Evolutionary conservation across 2,888 invertebrate species (phyloP).

Genomic region (Andricus quercusramuli): DNA sequence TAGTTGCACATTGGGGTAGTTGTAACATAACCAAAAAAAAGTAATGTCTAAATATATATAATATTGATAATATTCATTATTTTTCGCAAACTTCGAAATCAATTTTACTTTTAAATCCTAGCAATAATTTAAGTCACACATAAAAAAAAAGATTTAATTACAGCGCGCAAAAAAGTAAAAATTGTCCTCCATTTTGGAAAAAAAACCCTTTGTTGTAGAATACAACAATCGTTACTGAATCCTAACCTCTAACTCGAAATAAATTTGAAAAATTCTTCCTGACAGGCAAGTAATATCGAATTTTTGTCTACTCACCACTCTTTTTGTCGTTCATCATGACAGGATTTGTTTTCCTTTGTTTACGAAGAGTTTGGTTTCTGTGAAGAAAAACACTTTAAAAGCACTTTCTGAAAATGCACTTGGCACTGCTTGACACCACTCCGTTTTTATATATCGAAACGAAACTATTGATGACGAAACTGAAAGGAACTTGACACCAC

Average conservation of each 20-base stretch:
- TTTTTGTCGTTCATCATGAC: constrained; percentile 51
- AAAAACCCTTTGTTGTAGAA: not conserved
- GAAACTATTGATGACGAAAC: no score
- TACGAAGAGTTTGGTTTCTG: constrained; percentile 9
- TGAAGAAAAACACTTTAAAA: constrained; percentile 26
- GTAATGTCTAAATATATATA: no score
- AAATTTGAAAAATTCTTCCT: not conserved
- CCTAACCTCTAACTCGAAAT: not conserved
- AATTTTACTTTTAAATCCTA: not conserved
- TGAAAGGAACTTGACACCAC: not conserved
- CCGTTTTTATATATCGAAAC: not conserved
- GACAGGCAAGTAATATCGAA: not conserved
- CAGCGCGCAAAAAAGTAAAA: not conserved
- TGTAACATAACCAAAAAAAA: no score
- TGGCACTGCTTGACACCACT: not conserved
- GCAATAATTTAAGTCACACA: not conserved
- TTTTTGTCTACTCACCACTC: constrained; percentile 43
- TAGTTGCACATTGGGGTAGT: no score
- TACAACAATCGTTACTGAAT: not conserved
- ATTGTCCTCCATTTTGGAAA: constrained; percentile 20
- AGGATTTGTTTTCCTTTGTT: constrained; percentile 4
- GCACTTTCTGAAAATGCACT: constrained; percentile 19
- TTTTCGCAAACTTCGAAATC: no score
- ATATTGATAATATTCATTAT: no score
- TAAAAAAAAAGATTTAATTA: not conserved